phyloP scores from a whole-genome alignment of 1,140 invertebrate genomes.

The Bombus superbus region DNA sequence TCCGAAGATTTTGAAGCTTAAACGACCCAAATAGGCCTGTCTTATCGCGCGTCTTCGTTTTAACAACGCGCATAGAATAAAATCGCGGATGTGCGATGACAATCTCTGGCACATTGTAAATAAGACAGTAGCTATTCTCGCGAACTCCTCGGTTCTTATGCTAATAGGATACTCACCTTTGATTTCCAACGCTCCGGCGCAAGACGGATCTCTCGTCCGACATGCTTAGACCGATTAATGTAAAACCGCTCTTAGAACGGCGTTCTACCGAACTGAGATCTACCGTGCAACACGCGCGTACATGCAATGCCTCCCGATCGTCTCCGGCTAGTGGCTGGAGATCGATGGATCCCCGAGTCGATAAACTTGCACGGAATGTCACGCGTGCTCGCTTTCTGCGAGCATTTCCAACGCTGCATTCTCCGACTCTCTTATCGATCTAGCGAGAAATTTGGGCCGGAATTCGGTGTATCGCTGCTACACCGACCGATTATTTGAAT shows the following conservation, averaged over 20 bases:
- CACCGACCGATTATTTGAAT: background rate
- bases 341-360: conserved; percentile 49
- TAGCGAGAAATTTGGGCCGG: background rate
- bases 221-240: conserved; percentile 45
- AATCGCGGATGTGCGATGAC: conserved; percentile 24
- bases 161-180: conserved; percentile 61
- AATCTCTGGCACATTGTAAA: conserved; percentile 59
- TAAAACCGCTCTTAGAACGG: background rate
- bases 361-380: conserved; percentile 23
- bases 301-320: background rate
- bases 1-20: too few relatives aligned
- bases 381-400: background rate
- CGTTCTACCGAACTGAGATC: conserved; percentile 23
- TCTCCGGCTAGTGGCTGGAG: background rate
- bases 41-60: too few relatives aligned
- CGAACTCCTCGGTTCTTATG: conserved; percentile 53
- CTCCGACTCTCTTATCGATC: background rate
- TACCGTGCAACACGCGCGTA: background rate
- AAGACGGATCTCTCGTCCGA: conserved; percentile 9
- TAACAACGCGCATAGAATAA: background rate
- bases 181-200: conserved; percentile 1
- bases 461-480: background rate
- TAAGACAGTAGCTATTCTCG: conserved; percentile 52
- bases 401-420: background rate
- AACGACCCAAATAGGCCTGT: too few relatives aligned